Evolutionary conservation across 2,888 invertebrate genomes (phyloP), one percentile per base, ranked within the genome.

Genomic region (Eupeodes luniger): DNA sequence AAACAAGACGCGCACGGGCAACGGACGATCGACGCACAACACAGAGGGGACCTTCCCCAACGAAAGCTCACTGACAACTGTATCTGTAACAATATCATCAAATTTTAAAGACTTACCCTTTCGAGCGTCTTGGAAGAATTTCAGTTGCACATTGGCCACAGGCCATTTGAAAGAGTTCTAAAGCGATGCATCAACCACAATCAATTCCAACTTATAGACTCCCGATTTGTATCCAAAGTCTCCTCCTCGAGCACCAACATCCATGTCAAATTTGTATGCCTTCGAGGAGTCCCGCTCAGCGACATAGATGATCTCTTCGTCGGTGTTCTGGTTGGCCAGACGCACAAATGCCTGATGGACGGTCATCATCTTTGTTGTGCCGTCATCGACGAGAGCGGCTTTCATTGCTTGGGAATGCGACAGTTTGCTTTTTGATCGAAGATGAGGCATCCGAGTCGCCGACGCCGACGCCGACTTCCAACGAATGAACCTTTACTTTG

Each of bases 261-360:
- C 97, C 96, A 99, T 95, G 92, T 99, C 98, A 89, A 99, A 97
- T 94, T 97, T 98, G 93, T 99, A 99, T 0, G 96, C 94, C 91
- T 96, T 96, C 74, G 95, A 94, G 88, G 94, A 94, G 92, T 98
- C 98, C 6, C 96, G 96, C 92, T 99, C 99, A 0, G 99, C 98
- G 5, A 99, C 97, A 93, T 98, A 99, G 91, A 98, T 96, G 69
- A 98, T 97, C 94, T 99, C 99, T 85, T 96, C 96, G n/a, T 95
- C 94, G 0, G 95, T 95, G 75, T 94, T 94, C n/a, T 94, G 94
- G 90, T 97, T 95, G 55, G 95, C 95, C 62, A 99, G 95, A 69
- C 97, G 95, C 44, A 98, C 95, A 93, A 99, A 99, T 0, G 97
- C 97, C 94, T 98, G 98, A 92, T 98, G 97, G 62, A 97, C 96